phyloP scores from a whole-genome alignment of 2,797 vertebrate genomes.

The Prunella strophiata region DNA sequence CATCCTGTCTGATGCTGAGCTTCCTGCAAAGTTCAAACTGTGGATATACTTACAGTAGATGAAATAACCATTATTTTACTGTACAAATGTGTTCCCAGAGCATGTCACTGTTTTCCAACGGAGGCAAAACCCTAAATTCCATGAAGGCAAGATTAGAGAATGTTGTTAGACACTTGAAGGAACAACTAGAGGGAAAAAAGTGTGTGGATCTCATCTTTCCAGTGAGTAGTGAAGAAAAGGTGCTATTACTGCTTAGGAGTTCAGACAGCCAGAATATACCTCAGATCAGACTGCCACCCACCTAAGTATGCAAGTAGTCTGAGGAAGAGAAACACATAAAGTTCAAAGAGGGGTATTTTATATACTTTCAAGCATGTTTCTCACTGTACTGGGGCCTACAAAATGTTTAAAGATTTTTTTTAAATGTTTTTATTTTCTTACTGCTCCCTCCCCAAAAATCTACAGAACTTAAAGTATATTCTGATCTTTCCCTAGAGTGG shows the following conservation, averaged over 20 bases:
- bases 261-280: not conserved
- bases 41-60: not conserved
- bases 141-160: not conserved
- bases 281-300: not conserved
- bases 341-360: not conserved
- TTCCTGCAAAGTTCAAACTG: not conserved
- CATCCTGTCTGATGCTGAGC: not conserved
- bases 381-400: not conserved
- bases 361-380: not conserved
- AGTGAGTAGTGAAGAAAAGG: not conserved
- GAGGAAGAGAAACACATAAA: not conserved
- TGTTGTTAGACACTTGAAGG: not conserved
- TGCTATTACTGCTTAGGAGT: not conserved
- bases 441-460: not conserved
- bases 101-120: not conserved
- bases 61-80: not conserved
- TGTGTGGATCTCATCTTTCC: not conserved
- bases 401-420: not conserved
- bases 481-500: fast-evolving
- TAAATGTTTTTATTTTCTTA: not conserved
- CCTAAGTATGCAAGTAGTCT: fast-evolving
- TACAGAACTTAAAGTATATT: not conserved
- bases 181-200: not conserved
- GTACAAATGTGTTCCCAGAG: not conserved
- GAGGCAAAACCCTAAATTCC: not conserved